These are phyloP conservation scores for Equus quagga DNA, from an alignment of 2,113 vertebrate genomes.

Conservation along the genomic window DNA sequence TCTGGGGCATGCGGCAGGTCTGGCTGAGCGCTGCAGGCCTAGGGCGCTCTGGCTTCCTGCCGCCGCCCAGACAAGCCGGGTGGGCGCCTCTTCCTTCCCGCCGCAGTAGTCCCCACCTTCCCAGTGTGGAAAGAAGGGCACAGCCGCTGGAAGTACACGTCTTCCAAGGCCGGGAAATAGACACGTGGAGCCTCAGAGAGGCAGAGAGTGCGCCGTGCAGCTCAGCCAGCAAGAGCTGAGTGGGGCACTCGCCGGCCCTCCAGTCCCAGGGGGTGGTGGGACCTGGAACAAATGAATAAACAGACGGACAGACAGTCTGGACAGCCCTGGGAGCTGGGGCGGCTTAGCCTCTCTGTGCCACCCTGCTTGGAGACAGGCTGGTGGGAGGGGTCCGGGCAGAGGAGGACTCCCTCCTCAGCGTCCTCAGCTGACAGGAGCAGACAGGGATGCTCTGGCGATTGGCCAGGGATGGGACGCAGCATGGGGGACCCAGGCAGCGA, in stretches of 20 bases:
- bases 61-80: not conserved
- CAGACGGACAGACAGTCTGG: too few relatives aligned
- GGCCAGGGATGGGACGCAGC: not conserved
- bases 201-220: rapidly evolving
- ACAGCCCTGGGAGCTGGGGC: not conserved
- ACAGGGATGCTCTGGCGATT: not conserved
- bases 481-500: not conserved
- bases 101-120: too few relatives aligned
- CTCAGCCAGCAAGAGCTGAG: not conserved
- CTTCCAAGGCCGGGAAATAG: not conserved
- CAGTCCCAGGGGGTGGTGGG: too few relatives aligned
- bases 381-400: not conserved
- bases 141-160: not conserved
- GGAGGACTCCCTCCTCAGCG: not conserved
- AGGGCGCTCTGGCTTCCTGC: not conserved
- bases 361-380: not conserved
- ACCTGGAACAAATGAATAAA: not conserved
- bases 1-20: rapidly evolving
- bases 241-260: too few relatives aligned
- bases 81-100: not conserved
- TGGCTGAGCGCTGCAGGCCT: not conserved
- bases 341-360: not conserved
- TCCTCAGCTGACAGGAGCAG: not conserved
- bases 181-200: not conserved
- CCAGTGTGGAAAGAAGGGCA: rapidly evolving